Evolutionary conservation across 30 jellyfish, hydroid and myxozoan species (phyloP), one percentile per base, ranked within the genome.

Genomic region (Hydractinia echinata): DNA sequence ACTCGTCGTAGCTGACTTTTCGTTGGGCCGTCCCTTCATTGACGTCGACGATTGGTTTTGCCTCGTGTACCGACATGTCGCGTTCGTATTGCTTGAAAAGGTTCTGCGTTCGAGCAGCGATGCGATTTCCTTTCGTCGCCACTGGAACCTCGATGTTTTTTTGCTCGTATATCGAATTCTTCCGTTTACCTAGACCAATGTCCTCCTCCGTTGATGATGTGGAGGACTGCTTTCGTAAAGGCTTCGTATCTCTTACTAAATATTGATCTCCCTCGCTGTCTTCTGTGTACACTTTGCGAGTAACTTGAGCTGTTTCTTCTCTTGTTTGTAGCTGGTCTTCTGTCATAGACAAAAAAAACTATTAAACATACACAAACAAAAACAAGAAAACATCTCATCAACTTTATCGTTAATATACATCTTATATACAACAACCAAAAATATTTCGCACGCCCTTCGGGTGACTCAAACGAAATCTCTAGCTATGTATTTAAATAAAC

Each of bases 31-130:
- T 5, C 51, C 44, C 51, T 19, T 76, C 84, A 48, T 67, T 67
- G 4, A 76, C 51, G 80, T 76, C 51, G 51, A 50, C n/a, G 16
- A 50, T 51, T 76, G 74, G 79, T 15, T 14, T 7, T 49, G 84
- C 30, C 54, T 55, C 48, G 76, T 21, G 81, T 8, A 54, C 4
- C 9, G 84, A 7, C 68, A 79, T 79, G 55, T 79, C 86, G 7
- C 19, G 44, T 79, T 79, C 85, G 82, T 79, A 79, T 55, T 79
- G 86, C 64, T 55, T 13, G 5, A 79, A 79, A 60, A 79, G 55
- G 4, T 79, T 58, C 53, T 79, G 84, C 30, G 86, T 79, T 21
- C 86, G 71, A 13, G 80, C n/a, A 5, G 86, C 20, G n/a, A 79
- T 79, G 10, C 86, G 83, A 56, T 44, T 79, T 7, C 86, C 86